Evolutionary conservation across 2,888 invertebrate genomes (phyloP).

Genomic region (Coronaproctus castanopsis): DNA sequence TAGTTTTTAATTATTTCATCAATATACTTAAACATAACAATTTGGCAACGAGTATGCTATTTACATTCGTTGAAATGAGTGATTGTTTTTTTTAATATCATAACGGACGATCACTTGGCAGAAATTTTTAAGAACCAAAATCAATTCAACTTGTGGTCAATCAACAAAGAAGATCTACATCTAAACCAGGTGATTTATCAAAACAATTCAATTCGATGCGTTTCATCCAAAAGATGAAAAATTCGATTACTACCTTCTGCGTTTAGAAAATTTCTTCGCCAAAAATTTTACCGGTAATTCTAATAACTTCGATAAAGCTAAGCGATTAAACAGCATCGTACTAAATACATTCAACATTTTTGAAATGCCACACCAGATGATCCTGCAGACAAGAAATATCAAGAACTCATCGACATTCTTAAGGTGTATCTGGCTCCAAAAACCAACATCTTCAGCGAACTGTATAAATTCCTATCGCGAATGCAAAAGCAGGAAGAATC

Average conservation of each 20-base stretch:
- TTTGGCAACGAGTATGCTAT: not conserved
- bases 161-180: not conserved
- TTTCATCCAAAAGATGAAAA: not conserved
- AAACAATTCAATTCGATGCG: not conserved
- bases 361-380: not conserved
- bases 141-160: not conserved
- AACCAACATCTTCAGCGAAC: not conserved
- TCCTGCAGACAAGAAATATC: not conserved
- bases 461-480: not conserved
- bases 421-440: not conserved
- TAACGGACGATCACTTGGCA: not conserved
- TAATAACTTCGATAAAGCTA: not conserved
- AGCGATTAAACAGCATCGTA: not conserved
- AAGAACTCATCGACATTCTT: not conserved
- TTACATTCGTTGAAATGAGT: not conserved
- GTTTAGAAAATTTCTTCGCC: not conserved
- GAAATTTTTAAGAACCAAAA: not conserved
- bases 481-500: not conserved
- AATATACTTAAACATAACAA: not conserved
- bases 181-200: not conserved
- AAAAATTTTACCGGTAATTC: not conserved
- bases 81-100: not conserved
- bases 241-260: not conserved
- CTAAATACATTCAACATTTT: not conserved
- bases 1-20: too few species aligned